Evolutionary conservation across 53 echinoderm and acorn worm species (phyloP).

Genomic region (Mesocentrotus franciscanus): DNA sequence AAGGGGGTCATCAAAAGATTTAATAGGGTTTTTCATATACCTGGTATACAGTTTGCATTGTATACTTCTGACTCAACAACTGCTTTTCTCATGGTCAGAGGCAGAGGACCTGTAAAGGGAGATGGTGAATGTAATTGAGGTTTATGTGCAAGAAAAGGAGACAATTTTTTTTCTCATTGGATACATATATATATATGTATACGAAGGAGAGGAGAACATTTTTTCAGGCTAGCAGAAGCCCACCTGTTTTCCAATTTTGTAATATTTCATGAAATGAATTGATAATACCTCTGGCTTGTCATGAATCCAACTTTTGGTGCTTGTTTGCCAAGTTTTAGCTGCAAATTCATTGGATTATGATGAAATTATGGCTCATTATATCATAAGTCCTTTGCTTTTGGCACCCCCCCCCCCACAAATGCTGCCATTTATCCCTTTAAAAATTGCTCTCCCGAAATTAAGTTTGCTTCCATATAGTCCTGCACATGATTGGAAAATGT

Average conservation of each 20-base stretch:
- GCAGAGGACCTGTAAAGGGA: not conserved
- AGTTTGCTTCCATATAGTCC: conserved; percentile 1
- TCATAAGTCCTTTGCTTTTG: not conserved
- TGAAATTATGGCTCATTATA: not conserved
- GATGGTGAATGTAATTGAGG: not conserved
- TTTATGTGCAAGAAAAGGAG: not conserved
- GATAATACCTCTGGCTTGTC: not conserved
- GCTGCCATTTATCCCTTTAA: not conserved
- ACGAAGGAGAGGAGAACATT: not conserved
- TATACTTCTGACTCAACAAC: not conserved
- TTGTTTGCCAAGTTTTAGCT: not conserved
- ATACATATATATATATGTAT: not conserved
- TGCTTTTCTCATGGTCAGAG: conserved; percentile 6
- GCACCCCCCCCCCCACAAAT: not conserved
- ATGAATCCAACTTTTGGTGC: not conserved
- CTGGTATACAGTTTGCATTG: not conserved
- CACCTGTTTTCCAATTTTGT: not conserved
- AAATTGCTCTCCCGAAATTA: not conserved
- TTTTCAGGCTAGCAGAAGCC: too few relatives aligned
- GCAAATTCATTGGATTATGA: not conserved
- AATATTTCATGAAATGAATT: not conserved
- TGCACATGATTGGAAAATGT: not conserved
- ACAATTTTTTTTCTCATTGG: too few relatives aligned
- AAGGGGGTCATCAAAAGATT: not conserved
- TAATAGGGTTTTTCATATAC: not conserved